phyloP scores from a whole-genome alignment of 1,140 invertebrate species.

The Drosophila littoralis region DNA sequence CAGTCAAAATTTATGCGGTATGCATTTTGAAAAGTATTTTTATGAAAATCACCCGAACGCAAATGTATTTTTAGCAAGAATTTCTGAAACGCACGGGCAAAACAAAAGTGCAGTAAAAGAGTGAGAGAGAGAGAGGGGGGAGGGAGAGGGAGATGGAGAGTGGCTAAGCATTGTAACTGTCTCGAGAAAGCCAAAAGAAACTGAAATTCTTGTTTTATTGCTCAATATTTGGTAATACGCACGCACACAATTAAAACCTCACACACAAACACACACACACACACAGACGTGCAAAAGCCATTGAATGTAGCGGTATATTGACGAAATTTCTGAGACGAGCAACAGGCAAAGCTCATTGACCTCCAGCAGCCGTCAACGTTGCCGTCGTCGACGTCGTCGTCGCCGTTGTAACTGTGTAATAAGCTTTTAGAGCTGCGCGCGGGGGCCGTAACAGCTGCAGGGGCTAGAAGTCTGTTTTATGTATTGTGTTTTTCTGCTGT shows the following conservation, averaged over 20 bases:
- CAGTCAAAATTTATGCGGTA: conserved; percentile 52
- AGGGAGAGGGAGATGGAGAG: not conserved
- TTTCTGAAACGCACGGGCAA: conserved; percentile 45
- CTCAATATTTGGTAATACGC: conserved; percentile 80
- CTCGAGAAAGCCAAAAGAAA: conserved; percentile 70
- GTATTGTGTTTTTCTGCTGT: conserved; percentile 19
- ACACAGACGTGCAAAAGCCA: conserved; percentile 70
- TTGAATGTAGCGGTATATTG: conserved; percentile 80
- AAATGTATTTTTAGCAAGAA: conserved; percentile 71
- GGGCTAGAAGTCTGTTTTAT: conserved; percentile 36
- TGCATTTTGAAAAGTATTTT: conserved; percentile 70
- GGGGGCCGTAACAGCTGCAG: conserved; percentile 12
- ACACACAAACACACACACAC: conserved; percentile 18
- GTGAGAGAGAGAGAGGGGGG: conserved; percentile 12
- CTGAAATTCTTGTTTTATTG: conserved; percentile 79
- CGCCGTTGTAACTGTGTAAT: conserved; percentile 75
- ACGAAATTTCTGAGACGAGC: conserved; percentile 79
- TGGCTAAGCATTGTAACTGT: conserved; percentile 63
- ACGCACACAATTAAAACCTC: conserved; percentile 23
- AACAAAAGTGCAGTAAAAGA: conserved; percentile 27
- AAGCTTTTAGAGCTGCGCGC: conserved; percentile 8
- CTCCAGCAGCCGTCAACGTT: conserved; percentile 55
- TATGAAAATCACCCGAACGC: conserved; percentile 48
- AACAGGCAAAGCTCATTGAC: conserved; percentile 82
- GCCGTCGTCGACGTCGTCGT: conserved; percentile 9